These are phyloP conservation scores for Melierax canorus DNA, from an alignment of 2,113 vertebrate genomes.

Conservation along the genomic window DNA sequence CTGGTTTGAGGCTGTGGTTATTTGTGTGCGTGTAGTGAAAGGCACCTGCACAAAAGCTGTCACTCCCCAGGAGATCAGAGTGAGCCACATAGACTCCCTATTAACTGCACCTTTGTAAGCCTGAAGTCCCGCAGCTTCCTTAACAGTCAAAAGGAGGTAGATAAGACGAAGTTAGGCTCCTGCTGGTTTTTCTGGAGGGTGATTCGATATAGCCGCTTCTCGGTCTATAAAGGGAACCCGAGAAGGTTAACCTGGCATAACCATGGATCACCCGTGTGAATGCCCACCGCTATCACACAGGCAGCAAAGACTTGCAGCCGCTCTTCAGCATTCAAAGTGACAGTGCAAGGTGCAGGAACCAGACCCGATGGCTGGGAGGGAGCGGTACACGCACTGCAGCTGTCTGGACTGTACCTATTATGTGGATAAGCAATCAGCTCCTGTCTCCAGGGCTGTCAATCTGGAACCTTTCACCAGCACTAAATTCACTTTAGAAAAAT, in stretches of 20 bases:
- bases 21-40: not conserved
- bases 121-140: not conserved
- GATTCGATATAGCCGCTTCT: not conserved
- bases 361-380: not conserved
- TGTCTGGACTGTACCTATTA: conserved; percentile 16
- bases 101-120: not conserved
- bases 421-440: conserved; percentile 46
- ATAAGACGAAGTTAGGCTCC: not conserved
- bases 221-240: not conserved
- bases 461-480: conserved; percentile 58
- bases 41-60: not conserved
- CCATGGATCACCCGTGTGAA: not conserved
- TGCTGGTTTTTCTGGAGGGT: not conserved
- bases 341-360: not conserved
- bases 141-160: not conserved
- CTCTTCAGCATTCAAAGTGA: not conserved
- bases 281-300: not conserved
- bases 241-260: not conserved
- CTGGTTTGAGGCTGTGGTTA: not conserved
- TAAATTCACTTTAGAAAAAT: conserved; percentile 64
- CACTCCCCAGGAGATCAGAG: not conserved
- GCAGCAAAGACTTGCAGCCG: not conserved
- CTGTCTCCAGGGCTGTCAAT: conserved; percentile 50
- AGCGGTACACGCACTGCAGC: not conserved
- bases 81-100: not conserved